Conservation (phyloP, 2,797 vertebrate species). For the Phrynocephalus forsythii region DNA sequence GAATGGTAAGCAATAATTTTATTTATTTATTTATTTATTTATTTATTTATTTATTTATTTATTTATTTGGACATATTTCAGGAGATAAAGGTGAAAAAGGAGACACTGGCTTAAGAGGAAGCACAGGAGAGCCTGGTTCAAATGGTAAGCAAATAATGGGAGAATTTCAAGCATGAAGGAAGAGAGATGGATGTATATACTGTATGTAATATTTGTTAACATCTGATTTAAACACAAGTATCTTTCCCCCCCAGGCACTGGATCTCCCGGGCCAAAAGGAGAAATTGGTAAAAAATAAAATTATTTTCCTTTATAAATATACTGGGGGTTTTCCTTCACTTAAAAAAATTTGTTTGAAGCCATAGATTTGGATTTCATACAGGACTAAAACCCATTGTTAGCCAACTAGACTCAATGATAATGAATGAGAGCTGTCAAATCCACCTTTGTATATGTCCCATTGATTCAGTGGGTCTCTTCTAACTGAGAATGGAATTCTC, state of each 20-base stretch:
- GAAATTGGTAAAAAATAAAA: slow-evolving; percentile 11
- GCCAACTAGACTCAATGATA: not conserved
- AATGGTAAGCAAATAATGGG: slow-evolving; percentile 51
- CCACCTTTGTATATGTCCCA: not conserved
- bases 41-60: no score
- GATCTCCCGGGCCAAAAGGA: slow-evolving; percentile 66
- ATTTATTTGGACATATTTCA: slow-evolving; percentile 44
- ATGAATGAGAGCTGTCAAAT: not conserved
- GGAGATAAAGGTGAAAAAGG: slow-evolving; percentile 69
- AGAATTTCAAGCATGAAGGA: not conserved
- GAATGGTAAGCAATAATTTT: not conserved
- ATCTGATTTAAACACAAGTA: not conserved
- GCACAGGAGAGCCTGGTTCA: slow-evolving; percentile 57
- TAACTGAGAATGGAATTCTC: not conserved
- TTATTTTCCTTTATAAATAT: not conserved
- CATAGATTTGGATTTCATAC: not conserved
- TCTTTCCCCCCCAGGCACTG: slow-evolving; percentile 51
- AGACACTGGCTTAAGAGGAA: slow-evolving; percentile 51
- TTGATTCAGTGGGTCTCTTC: not conserved
- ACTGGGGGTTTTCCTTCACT: not conserved
- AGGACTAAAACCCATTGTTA: not conserved
- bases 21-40: no score
- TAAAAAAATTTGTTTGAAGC: no score
- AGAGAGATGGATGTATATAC: no score
- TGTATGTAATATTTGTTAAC: not conserved